Evolutionary conservation across 2,888 invertebrate genomes (phyloP), one percentile per base, ranked within the genome.

Genomic region (Rosalia funebris): DNA sequence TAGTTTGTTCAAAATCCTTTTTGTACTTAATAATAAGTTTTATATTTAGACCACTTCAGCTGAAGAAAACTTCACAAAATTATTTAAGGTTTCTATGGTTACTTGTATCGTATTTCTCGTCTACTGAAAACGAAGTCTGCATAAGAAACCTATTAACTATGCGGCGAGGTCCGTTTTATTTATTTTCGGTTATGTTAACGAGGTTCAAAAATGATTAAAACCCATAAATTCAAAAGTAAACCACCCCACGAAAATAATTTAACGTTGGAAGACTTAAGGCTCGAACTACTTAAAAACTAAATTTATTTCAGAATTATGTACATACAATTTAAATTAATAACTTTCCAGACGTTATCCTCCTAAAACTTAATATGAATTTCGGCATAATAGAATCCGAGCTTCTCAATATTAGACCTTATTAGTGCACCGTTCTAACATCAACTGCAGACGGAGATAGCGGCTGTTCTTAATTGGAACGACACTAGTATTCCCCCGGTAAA

Each of bases 401-500:
- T 57, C 60, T 62, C 65, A 62, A 62, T 62, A 65, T 62, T 46
- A 52, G 46, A 60, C 60, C 57, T 45, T 60, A 58, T 60, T 60
- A 58, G 57, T 47, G 54, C 31, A 31, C 36, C 47, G 42, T 45
- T 50, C 36, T 48, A 47, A 53, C 46, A 46, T 42, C 54, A 55
- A 57, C 59, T 36, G 54, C 39, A 46, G 60, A 59, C 36, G 52
- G 63, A 67, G 67, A 67, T 55, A 58, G 62, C 62, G 44, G 41
- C 50, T 58, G 39, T 57, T 63, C 69, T 70, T 68, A 70, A 71
- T 71, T 71, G 71, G 68, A 71, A 70, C 63, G 68, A 65, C 68
- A 65, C 65, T 67, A 56, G 59, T 66, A 71, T 68, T 66, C 64
- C 65, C 68, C 45, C 41, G 60, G 63, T 37, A 60, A 53, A 59